Evolutionary conservation across 2,888 invertebrate genomes (phyloP).

Genomic region (Gymnosoma rotundatum): DNA sequence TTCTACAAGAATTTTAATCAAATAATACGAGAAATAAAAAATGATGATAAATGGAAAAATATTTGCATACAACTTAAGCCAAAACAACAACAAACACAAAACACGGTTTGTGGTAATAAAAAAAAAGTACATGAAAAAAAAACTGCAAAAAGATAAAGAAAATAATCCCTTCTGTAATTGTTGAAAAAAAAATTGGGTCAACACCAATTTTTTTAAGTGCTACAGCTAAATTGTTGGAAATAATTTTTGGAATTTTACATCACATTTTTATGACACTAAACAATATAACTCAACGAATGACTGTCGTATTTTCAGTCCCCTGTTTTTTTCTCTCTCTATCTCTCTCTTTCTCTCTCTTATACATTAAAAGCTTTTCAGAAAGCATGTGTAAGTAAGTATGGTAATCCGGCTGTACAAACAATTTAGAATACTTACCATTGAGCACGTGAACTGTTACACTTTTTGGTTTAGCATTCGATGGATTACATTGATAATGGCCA

Average conservation of each 20-base stretch:
- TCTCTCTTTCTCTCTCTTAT: not conserved
- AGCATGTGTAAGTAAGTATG: not conserved
- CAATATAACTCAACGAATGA: not conserved
- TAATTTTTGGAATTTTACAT: conserved; percentile 15
- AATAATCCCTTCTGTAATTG: conserved; percentile 7
- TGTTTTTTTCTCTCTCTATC: not conserved
- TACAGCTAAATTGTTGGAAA: conserved; percentile 30
- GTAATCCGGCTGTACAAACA: not conserved
- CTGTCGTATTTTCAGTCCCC: not conserved
- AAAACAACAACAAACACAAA: not conserved
- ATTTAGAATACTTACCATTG: conserved; percentile 88
- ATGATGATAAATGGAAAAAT: not conserved
- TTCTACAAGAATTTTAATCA: too few species aligned
- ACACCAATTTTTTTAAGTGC: conserved; percentile 47
- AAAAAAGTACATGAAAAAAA: not conserved
- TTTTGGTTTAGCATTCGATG: conserved; percentile 95
- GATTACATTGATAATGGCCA: conserved; percentile 96
- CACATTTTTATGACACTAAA: conserved; percentile 16
- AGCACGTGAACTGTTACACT: conserved; percentile 96
- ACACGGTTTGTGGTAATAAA: conserved; percentile 5
- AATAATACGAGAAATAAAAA: too few species aligned
- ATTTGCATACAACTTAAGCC: not conserved
- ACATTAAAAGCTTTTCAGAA: not conserved
- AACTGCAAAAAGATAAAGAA: not conserved
- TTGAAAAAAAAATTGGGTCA: conserved; percentile 15